A percentile compares a stretch with the other conserved stretches of the same genome.
These are phyloP conservation scores for Trissolcus japonicus DNA, from an alignment of 2,888 invertebrate genomes.

Conservation along the genomic window DNA sequence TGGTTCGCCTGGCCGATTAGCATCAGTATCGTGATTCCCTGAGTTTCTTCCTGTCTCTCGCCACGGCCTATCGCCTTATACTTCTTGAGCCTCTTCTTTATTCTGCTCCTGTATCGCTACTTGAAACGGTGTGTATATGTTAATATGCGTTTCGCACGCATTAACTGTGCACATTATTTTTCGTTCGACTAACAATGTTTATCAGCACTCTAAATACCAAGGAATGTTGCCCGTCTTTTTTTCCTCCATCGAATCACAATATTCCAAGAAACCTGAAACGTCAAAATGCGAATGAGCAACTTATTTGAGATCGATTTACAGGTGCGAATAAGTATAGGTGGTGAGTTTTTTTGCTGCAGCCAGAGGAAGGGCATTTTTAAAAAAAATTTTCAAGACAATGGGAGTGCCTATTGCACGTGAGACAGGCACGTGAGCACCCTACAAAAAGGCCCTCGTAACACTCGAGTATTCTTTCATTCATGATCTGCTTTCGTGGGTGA, in stretches of 20 bases:
- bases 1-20: conserved; percentile 63
- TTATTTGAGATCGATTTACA: not conserved
- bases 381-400: conserved; percentile 62
- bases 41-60: conserved; percentile 58
- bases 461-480: conserved; percentile 50
- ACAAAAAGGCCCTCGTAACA: conserved; percentile 62
- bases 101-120: conserved; percentile 59
- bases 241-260: not conserved
- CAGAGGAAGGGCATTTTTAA: conserved; percentile 29
- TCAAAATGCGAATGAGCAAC: not conserved
- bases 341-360: conserved; percentile 5
- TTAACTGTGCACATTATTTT: conserved; percentile 23
- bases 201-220: too few species aligned
- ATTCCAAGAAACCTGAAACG: not conserved
- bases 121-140: conserved; percentile 16
- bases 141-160: conserved; percentile 25
- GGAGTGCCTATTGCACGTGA: conserved; percentile 63
- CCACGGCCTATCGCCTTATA: conserved; percentile 61
- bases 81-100: conserved; percentile 62
- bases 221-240: not conserved
- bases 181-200: conserved; percentile 13
- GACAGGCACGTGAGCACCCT: conserved; percentile 68
- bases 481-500: conserved; percentile 39
- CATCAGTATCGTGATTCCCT: conserved; percentile 61
- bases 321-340: not conserved